Conservation (phyloP, 2,113 vertebrate genomes). For the Parus major region DNA sequence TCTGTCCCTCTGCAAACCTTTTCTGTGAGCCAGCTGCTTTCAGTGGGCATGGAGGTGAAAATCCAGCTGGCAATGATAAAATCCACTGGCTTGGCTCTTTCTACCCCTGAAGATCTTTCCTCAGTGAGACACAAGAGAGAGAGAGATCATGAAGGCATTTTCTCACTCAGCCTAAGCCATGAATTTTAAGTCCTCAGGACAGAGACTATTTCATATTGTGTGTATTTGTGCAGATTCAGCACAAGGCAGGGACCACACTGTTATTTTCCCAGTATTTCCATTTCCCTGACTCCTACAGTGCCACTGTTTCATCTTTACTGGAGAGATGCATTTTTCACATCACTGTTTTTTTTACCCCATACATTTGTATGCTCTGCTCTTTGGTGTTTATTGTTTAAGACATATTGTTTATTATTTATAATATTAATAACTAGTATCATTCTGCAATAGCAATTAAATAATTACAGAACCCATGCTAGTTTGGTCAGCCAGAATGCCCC, state of each 20-base stretch:
- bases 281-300: background rate
- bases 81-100: background rate
- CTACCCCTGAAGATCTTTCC: background rate
- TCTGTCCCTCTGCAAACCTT: background rate
- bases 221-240: background rate
- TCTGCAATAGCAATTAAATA: background rate
- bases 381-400: background rate
- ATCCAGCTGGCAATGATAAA: background rate
- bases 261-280: constrained; percentile 16
- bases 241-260: background rate
- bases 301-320: background rate
- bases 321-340: background rate
- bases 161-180: background rate
- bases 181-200: constrained; percentile 17
- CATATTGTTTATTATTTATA: constrained; percentile 25
- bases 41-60: background rate
- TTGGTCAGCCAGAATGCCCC: constrained; percentile 7
- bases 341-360: background rate
- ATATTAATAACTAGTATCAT: constrained; percentile 37
- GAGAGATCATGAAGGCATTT: background rate
- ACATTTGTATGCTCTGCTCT: background rate
- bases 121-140: background rate
- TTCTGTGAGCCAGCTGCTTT: background rate
- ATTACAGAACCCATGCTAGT: background rate
- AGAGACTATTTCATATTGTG: background rate